Base-by-base conservation (phyloP, 2,797 vertebrate genomes). In the Rhinophrynus dorsalis region DNA sequence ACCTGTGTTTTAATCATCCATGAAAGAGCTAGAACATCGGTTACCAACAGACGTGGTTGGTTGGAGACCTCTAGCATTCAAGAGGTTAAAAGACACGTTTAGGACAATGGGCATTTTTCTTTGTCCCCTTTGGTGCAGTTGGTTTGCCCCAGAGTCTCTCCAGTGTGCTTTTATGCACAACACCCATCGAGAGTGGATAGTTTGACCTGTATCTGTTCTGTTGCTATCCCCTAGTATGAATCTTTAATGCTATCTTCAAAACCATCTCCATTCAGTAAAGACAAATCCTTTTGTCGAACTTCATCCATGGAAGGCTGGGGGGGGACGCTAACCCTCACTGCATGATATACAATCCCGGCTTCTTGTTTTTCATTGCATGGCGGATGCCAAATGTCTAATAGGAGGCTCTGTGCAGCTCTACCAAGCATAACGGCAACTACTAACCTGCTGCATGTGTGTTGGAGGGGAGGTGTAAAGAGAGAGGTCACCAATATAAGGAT, bases 211-310 rank as follows among this genome's bases (percentile, higher is more conserved):
- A n/a, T n/a, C n/a, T n/a, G n/a, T n/a, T n/a, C n/a, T n/a, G n/a
- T n/a, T n/a, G n/a, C n/a, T n/a, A n/a, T n/a, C 10, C 9, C 12
- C 13, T n/a, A 4, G 7, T 20, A 42, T 68, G 6, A 27, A 60
- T 59, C 8, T 42, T 60, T 68, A 52, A 68, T 68, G 42, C 32
- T 6, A 0, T 30, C 17, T 51, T 60, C 52, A 23, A 32, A 32
- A 45, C 12, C n/a, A 76, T 79, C 54, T 78, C 51, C 21, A 40
- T 55, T 55, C 27, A 45, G 42, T 21, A 27, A 42, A 17, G n/a
- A 33, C 37, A 56, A 21, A 38, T 30, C 67, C 59, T 80, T 76
- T 72, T 61, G 76, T 66, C 23, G 4, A 38, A 27, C 8, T 6
- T 20, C 47, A 68, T n/a, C 50, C 12, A 52, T 11, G 37, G 3